Evolutionary conservation across 2,888 invertebrate species (phyloP), one percentile per base, ranked within the genome.

Genomic region (Therioaphis trifolii): DNA sequence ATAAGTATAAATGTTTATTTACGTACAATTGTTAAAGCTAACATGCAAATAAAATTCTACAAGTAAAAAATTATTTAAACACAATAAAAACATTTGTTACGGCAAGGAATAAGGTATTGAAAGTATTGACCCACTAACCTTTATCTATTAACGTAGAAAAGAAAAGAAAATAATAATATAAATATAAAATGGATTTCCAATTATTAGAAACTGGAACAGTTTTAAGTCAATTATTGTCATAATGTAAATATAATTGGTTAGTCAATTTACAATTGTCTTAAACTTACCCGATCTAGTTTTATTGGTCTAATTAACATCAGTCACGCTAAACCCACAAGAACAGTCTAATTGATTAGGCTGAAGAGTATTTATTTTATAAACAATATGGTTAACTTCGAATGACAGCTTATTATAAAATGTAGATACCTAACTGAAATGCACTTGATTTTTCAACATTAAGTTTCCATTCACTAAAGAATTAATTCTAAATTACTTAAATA

Each of bases 41-140:
- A n/a, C n/a, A n/a, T n/a, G n/a, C n/a, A n/a, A n/a, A n/a, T n/a
- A n/a, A n/a, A n/a, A n/a, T n/a, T n/a, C n/a, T n/a, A n/a, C n/a
- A n/a, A n/a, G n/a, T n/a, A n/a, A n/a, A n/a, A n/a, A n/a, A 55
- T 27, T 27, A 43, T 75, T 43, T 58, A 29, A 21, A 72, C 29
- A 71, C 11, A 52, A 77, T 21, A 52, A 52, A 52, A 68, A 40
- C 52, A 68, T 68, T 78, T 68, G 68, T 78, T 78, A 78, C 24
- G 12, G 78, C 55, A 40, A 78, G 40, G 35, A 35, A 40, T 49
- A 55, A 52, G 52, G 52, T 82, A 24, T 46, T 82, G 63, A 82
- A 82, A 82, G 80, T 72, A 82, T 63, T 74, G 80, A 72, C 80
- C 80, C n/a, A 82, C 72, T 82, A 46, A 71, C 79, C 79, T 61